A percentile compares a stretch with the other conserved stretches of the same genome.
phyloP scores from a whole-genome alignment of 35 echinoderm and acorn worm genomes.

The Ophiothrix spiculata region DNA sequence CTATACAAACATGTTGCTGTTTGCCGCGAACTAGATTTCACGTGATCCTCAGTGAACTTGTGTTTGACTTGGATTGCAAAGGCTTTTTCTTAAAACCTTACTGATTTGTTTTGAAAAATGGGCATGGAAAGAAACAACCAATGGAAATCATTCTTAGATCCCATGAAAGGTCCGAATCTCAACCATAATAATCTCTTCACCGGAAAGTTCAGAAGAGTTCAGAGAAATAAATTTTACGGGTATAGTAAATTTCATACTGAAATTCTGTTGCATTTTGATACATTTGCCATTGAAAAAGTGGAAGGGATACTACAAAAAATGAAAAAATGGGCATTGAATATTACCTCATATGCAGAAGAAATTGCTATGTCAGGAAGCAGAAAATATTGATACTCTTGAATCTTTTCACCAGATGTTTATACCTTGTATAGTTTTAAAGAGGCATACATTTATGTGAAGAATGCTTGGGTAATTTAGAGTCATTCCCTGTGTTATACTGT shows the following conservation, averaged over 20 bases:
- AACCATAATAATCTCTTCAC: too few species aligned
- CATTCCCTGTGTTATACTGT: neutral
- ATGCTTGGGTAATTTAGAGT: neutral
- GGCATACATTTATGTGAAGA: too few species aligned
- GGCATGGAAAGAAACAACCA: too few species aligned
- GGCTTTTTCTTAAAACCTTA: too few species aligned
- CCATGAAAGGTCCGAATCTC: too few species aligned
- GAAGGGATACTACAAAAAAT: neutral
- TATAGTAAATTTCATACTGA: neutral
- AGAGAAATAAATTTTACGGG: neutral
- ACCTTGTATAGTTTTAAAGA: neutral
- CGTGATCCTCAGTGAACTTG: too few species aligned
- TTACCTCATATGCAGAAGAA: neutral
- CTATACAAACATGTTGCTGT: too few species aligned
- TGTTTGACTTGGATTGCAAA: too few species aligned
- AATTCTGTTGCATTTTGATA: neutral
- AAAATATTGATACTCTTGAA: neutral
- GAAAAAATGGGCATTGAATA: neutral
- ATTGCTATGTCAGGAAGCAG: neutral
- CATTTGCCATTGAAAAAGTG: neutral
- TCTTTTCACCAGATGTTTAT: neutral
- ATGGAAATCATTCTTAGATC: too few species aligned
- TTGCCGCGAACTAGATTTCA: too few species aligned
- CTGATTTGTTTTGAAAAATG: too few species aligned
- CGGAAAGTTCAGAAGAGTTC: neutral